Conservation (phyloP, 35 echinoderm and acorn worm genomes). For the Ptychodera flava region DNA sequence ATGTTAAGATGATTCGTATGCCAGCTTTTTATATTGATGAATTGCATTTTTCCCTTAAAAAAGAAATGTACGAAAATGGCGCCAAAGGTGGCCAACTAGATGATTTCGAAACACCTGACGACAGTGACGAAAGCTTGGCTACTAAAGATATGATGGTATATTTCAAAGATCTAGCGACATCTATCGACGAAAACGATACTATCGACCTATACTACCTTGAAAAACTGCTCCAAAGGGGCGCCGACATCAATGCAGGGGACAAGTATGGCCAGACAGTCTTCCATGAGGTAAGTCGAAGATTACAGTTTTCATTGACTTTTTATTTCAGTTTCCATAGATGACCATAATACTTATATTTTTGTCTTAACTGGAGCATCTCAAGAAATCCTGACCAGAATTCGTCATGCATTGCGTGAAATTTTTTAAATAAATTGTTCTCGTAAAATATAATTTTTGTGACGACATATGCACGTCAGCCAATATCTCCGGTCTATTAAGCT, state of each 20-base stretch:
- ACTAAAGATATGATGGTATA: constrained; percentile 53
- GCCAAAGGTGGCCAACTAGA: not conserved
- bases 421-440: not conserved
- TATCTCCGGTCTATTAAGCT: too few relatives aligned
- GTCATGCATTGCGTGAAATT: not conserved
- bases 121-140: not conserved
- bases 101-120: not conserved
- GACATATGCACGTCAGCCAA: too few relatives aligned
- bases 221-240: constrained; percentile 47
- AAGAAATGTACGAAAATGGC: not conserved
- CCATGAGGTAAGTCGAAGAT: constrained; percentile 63
- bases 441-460: not conserved
- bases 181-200: constrained; percentile 18
- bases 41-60: too few relatives aligned
- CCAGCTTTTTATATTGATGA: too few relatives aligned
- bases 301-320: not conserved
- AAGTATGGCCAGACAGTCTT: constrained; percentile 79
- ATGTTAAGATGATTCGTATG: too few relatives aligned
- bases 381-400: not conserved
- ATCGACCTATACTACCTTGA: constrained; percentile 77
- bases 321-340: not conserved
- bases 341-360: not conserved
- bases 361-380: not conserved
- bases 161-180: constrained; percentile 55
- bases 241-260: constrained; percentile 68